Conservation (phyloP, 2,888 invertebrate genomes). For the Eubasilissa splendida region DNA sequence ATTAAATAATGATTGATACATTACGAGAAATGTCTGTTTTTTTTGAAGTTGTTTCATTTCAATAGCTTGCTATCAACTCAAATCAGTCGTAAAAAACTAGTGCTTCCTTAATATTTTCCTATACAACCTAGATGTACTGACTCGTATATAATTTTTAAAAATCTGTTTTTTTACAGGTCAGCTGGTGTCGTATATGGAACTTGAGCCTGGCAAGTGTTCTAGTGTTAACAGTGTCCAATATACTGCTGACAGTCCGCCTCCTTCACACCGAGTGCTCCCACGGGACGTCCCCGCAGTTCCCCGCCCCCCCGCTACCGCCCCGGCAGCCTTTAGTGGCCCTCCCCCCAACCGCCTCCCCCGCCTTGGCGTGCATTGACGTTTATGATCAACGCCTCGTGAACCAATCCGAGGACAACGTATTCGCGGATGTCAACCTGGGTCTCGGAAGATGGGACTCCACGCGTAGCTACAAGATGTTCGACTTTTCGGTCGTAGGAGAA, state of each 20-base stretch:
- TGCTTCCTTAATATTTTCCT: too few relatives aligned
- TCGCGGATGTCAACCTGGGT: slow-evolving; percentile 73
- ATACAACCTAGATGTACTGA: too few relatives aligned
- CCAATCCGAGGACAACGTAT: slow-evolving; percentile 64
- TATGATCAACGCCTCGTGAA: slow-evolving; percentile 57
- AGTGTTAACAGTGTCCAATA: slow-evolving; percentile 77
- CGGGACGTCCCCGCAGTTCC: slow-evolving; percentile 56
- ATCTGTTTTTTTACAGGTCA: slow-evolving; percentile 63
- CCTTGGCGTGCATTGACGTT: slow-evolving; percentile 49
- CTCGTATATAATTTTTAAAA: too few relatives aligned
- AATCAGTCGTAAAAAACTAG: too few relatives aligned
- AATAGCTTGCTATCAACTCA: too few relatives aligned
- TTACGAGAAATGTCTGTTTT: too few relatives aligned
- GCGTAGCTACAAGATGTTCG: slow-evolving; percentile 80
- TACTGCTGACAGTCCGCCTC: slow-evolving; percentile 73
- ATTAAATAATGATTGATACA: too few relatives aligned
- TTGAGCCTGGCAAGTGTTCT: slow-evolving; percentile 77
- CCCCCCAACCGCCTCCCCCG: slow-evolving; percentile 48
- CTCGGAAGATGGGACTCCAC: slow-evolving; percentile 84
- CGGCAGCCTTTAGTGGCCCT: slow-evolving; percentile 58
- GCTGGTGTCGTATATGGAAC: slow-evolving; percentile 79
- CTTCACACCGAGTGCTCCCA: slow-evolving; percentile 70
- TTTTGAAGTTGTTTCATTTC: too few relatives aligned
- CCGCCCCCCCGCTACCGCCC: slow-evolving; percentile 53
- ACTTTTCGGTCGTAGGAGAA: slow-evolving; percentile 81